A percentile compares a stretch with the other conserved stretches of the same genome.
Conservation (phyloP, 1,140 invertebrate genomes). For the Atta texana region DNA sequence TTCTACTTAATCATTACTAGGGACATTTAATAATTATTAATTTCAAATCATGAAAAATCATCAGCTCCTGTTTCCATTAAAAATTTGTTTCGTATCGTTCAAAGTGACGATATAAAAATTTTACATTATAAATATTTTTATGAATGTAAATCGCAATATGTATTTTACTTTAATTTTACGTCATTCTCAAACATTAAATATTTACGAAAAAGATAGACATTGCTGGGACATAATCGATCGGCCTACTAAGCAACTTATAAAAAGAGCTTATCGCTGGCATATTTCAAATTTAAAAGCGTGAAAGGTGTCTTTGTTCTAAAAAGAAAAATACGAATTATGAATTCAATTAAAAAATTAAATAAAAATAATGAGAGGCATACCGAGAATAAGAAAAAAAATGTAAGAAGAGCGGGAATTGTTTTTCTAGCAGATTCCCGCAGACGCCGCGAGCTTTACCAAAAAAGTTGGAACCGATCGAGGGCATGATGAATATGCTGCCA, state of each 20-base stretch:
- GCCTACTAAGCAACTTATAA: not conserved
- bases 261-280: not conserved
- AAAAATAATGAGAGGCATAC: slow-evolving; percentile 25
- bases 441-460: slow-evolving; percentile 80
- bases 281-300: not conserved
- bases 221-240: slow-evolving; percentile 11
- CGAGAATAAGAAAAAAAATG: slow-evolving; percentile 43
- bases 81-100: slow-evolving; percentile 11
- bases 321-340: not conserved
- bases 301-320: not conserved
- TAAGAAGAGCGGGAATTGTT: slow-evolving; percentile 77
- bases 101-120: not conserved
- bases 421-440: slow-evolving; percentile 78
- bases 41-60: not conserved
- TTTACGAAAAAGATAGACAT: not conserved
- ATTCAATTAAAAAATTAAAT: slow-evolving; percentile 24
- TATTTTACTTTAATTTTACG: slow-evolving; percentile 21
- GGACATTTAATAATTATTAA: slow-evolving; percentile 1
- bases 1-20: not conserved
- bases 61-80: not conserved
- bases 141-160: slow-evolving; percentile 1
- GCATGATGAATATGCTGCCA: slow-evolving; percentile 78
- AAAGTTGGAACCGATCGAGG: slow-evolving; percentile 84
- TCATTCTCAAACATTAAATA: not conserved
- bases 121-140: not conserved